These are phyloP conservation scores for Hemiprocne comata DNA, from an alignment of 2,113 vertebrate species.

Conservation along the genomic window DNA sequence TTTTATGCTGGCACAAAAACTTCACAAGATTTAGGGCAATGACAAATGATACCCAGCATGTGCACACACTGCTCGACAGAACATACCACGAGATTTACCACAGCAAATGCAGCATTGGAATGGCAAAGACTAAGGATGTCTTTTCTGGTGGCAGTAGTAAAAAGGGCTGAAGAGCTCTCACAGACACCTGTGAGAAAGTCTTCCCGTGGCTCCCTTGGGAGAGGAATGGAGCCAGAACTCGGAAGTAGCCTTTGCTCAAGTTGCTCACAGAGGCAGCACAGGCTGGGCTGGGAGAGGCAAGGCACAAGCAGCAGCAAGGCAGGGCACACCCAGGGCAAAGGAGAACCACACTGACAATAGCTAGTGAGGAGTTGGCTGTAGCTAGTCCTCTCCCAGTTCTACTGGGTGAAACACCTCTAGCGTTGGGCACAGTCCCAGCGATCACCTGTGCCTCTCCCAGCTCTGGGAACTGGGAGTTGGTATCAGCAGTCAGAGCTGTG, in stretches of 20 bases:
- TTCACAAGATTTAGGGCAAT: background rate
- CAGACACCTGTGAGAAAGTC: fast-evolving
- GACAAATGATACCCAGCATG: background rate
- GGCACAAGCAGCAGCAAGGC: background rate
- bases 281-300: background rate
- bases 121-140: background rate
- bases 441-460: background rate
- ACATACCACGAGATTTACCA: background rate
- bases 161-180: background rate
- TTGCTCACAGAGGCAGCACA: fast-evolving
- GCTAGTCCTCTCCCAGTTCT: no score
- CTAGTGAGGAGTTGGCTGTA: no score
- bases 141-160: background rate
- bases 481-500: background rate
- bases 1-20: background rate
- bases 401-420: background rate
- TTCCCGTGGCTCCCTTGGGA: fast-evolving
- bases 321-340: fast-evolving
- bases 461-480: fast-evolving
- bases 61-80: background rate
- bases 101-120: background rate
- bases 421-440: background rate
- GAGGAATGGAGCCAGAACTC: fast-evolving
- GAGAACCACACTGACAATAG: no score
- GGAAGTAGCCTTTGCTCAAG: background rate